Base-by-base conservation (phyloP, 2,888 invertebrate species). In the Eueremaeus valkanovi region DNA sequence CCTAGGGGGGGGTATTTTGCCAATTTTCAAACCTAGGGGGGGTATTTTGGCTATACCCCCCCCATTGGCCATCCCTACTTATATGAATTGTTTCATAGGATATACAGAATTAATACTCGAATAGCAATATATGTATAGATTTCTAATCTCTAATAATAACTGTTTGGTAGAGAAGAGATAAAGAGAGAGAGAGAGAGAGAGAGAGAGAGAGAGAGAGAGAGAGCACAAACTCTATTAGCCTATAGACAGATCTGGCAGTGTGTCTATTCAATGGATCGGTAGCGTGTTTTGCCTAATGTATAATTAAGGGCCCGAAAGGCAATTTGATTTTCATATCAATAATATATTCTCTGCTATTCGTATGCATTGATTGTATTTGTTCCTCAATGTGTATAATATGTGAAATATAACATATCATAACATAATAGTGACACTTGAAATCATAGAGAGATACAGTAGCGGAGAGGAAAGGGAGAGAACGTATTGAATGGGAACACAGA, bases 261-360 rank as follows among this genome's bases (percentile, higher is more conserved):
- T 61, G 61, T 33, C 33, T 68, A 11, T 40, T 68, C 31, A 68
- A 68, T 68, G 68, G 42, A 40, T 40, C 11, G 40, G 68, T 68
- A 68, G 68, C 68, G 68, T 68, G 68, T 68, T 68, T n/a, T 68
- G 40, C 24, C 33, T 68, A 68, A 68, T 68, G 68, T 40, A 68
- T 68, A 68, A 68, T 68, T 68, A 68, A 40, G 24, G 9, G 55
- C 55, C 63, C 42, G 18, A 36, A 68, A 29, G 13, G 36, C 68
- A 18, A 36, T 36, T 16, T 24, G n/a, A 21, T 68, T 42, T 61
- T 21, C 68, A 36, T 68, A 68, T 68, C 68, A 68, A 68, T 68
- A 68, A 61, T 18, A 68, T 40, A 68, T 55, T 55, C 11, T 36
- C n/a, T n/a, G n/a, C n/a, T n/a, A n/a, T n/a, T n/a, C 27, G 11